Conservation (phyloP, 2,888 invertebrate species). For the Drosophila pegasa region DNA sequence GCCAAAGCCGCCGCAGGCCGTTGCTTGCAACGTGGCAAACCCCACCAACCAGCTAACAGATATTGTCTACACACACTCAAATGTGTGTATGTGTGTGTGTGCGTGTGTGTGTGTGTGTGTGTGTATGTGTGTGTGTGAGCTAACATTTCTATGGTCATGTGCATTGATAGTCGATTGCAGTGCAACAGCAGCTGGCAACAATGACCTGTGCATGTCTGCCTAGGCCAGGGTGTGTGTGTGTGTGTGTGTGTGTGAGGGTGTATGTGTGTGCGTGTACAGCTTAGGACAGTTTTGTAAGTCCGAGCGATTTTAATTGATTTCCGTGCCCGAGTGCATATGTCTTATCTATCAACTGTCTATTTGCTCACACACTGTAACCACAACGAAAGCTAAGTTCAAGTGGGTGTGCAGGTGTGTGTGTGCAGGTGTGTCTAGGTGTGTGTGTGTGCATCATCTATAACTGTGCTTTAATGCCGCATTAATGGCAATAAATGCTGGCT, state of each 20-base stretch:
- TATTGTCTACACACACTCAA: slow-evolving; percentile 33
- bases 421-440: slow-evolving; percentile 3
- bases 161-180: slow-evolving; percentile 76
- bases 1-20: slow-evolving; percentile 58
- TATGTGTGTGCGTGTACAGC: slow-evolving; percentile 16
- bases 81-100: neutral
- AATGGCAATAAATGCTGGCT: neutral
- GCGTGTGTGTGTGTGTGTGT: slow-evolving; percentile 12
- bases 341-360: slow-evolving; percentile 67
- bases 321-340: slow-evolving; percentile 78
- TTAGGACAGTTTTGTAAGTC: slow-evolving; percentile 54
- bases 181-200: slow-evolving; percentile 60
- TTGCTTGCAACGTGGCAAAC: slow-evolving; percentile 42
- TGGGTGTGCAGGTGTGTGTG: slow-evolving; percentile 6
- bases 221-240: neutral
- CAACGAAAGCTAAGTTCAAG: slow-evolving; percentile 12
- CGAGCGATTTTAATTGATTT: slow-evolving; percentile 83
- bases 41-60: slow-evolving; percentile 15
- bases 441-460: slow-evolving; percentile 1
- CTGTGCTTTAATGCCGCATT: neutral
- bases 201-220: slow-evolving; percentile 31
- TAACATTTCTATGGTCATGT: slow-evolving; percentile 52
- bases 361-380: slow-evolving; percentile 40
- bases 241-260: slow-evolving; percentile 11
- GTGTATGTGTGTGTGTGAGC: slow-evolving; percentile 24